These are phyloP conservation scores for Ormyrus pomaceus DNA, from an alignment of 2,888 invertebrate genomes.

Conservation along the genomic window DNA sequence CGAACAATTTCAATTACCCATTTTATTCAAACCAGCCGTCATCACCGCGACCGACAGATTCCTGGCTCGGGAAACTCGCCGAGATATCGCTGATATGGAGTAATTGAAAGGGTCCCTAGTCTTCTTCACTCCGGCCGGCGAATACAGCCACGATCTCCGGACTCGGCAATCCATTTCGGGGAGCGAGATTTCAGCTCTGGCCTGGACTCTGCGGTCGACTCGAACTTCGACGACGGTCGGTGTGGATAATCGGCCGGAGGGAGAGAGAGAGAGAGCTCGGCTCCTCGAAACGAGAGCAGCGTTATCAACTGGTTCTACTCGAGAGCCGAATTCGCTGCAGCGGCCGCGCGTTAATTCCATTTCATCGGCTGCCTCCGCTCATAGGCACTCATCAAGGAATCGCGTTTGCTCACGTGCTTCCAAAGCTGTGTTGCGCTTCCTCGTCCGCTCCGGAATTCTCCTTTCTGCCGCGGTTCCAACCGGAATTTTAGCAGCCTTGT, in stretches of 20 bases:
- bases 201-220: constrained; percentile 27
- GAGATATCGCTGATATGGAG: not conserved
- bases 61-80: too few relatives aligned
- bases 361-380: constrained; percentile 35
- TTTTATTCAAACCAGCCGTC: constrained; percentile 39
- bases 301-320: constrained; percentile 55
- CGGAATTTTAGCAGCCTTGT: constrained; percentile 16
- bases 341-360: constrained; percentile 45
- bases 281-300: not conserved
- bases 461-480: constrained; percentile 4
- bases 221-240: constrained; percentile 15
- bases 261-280: not conserved
- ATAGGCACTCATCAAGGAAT: constrained; percentile 32
- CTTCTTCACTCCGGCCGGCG: too few relatives aligned
- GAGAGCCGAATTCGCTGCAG: constrained; percentile 23
- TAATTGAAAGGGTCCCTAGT: constrained; percentile 12
- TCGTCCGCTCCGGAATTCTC: constrained; percentile 25
- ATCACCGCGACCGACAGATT: not conserved
- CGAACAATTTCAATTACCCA: constrained; percentile 47
- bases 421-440: not conserved
- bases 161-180: constrained; percentile 12
- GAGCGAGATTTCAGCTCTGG: not conserved
- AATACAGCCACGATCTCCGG: not conserved
- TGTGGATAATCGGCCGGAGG: not conserved
- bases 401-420: not conserved